Base-by-base conservation (phyloP, 2,113 vertebrate genomes). In the Australoheros scitulus region DNA sequence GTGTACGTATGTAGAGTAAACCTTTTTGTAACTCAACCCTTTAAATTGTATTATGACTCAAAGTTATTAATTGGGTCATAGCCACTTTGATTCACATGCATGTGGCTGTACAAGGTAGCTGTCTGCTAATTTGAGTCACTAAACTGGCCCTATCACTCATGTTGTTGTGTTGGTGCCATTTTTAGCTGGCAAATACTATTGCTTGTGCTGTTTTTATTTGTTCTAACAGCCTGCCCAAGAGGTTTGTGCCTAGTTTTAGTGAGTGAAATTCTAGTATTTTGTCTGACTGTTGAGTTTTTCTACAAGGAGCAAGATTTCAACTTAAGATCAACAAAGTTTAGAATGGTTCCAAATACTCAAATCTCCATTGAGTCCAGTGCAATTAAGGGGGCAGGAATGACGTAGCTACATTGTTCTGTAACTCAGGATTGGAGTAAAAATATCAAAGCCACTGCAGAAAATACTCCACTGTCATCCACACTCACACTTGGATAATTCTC, bases 401-500 rank as follows among this genome's bases (percentile, higher is more conserved):
- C 43, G 20, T 18, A 36, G 8, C 58, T 60, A n/a, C 11, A 0
- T 1, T 50, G 5, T 29, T 70, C 24, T 70, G 24, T 9, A 10
- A 70, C 41, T 70, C 57, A 58, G 57, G 58, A 60, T 13, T 3
- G 36, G 57, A 47, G 57, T 47, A 32, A 77, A 60, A 77, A 60
- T 50, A 29, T 70, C 26, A 32, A 72, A 52, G 36, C 38, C 7
- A 24, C 4, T 22, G 36, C 57, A 47, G 11, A 50, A 64, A 24
- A 36, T 63, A 57, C 86, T 91, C 61, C 50, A 38, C 34, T 57
- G 75, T 77, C 88, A 79, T 72, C 57, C 76, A 61, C 78, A n/a
- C 89, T 89, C 91, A 89, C 92, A 94, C 91, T 92, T 89, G 93
- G 91, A 88, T 93, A 94, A 94, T 94, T 93, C 92, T 87, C 90